These are phyloP conservation scores for Melanostoma mellinum DNA, from an alignment of 2,888 invertebrate genomes.

Conservation along the genomic window DNA sequence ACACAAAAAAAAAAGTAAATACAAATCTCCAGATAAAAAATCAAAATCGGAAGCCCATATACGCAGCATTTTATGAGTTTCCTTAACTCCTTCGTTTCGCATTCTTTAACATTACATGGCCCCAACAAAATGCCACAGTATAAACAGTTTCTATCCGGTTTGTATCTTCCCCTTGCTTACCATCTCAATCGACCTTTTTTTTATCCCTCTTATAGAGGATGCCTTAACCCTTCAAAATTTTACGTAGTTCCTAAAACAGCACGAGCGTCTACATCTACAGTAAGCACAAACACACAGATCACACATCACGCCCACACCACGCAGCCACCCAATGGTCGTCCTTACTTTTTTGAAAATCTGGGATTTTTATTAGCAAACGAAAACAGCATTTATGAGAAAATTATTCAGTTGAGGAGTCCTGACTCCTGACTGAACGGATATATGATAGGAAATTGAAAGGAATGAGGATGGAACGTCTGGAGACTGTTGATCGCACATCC, in stretches of 20 bases:
- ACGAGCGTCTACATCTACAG: constrained; percentile 2
- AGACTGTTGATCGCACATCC: constrained; percentile 70
- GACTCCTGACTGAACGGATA: constrained; percentile 33
- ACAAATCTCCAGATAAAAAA: constrained; percentile 58
- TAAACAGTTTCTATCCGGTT: constrained; percentile 68
- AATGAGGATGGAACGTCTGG: constrained; percentile 59
- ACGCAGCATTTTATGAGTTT: constrained; percentile 72
- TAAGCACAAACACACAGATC: constrained; percentile 18
- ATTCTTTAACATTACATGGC: constrained; percentile 69
- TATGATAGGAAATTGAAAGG: constrained; percentile 56
- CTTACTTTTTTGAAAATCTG: constrained; percentile 57
- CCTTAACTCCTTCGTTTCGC: constrained; percentile 71
- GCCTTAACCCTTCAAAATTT: constrained; percentile 68
- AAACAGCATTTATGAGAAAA: constrained; percentile 72
- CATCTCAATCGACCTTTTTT: constrained; percentile 64
- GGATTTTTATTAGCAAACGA: constrained; percentile 71
- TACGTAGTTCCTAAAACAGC: constrained; percentile 52
- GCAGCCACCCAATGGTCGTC: constrained; percentile 48
- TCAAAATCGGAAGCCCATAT: constrained; percentile 70
- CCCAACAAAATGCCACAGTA: constrained; percentile 67
- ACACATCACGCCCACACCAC: not conserved
- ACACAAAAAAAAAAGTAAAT: not conserved
- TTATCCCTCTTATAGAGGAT: constrained; percentile 43
- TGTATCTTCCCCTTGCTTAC: constrained; percentile 54
- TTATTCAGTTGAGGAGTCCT: constrained; percentile 60